Base-by-base conservation (phyloP, 2,797 vertebrate species). In the Pangasius krempfi region DNA sequence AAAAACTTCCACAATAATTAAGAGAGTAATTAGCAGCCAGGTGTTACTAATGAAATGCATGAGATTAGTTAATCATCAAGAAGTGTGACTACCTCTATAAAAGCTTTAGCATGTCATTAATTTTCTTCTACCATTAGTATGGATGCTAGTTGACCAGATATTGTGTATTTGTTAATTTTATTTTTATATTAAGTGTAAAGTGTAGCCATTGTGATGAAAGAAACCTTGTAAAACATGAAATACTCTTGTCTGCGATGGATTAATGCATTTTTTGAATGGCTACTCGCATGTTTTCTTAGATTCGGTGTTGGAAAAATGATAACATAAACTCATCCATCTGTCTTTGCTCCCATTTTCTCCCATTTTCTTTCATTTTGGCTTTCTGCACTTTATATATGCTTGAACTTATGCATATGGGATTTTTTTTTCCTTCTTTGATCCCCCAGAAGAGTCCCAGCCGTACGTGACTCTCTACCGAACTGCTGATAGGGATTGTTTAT, bases 401-500 rank as follows among this genome's bases (percentile, higher is more conserved):
- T 88, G 91, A 90, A 93, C 92, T 60, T 91, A 88, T 94, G 93
- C 94, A 85, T 91, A 90, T 92, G 94, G 93, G 94, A 95, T 90
- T 92, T 92, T 92, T 92, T 84, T 18, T 92, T 89, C 22, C 82
- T 18, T 50, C 94, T 96, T 96, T 96, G 95, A 96, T 96, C 52
- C 14, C 7, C 6, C 12, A 3, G 37, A 64, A 47, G 90, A 93
- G 93, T 95, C 95, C 94, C 95, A 90, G 91, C 91, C 91, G 94
- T 89, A 90, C 87, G 44, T 86, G 87, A 92, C 87, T 89, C 89
- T 92, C 93, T 90, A 94, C 60, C 87, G 94, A 93, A 92, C 52
- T 94, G 92, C 93, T 92, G 94, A 94, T 93, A 92, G 94, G 93
- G 91, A 87, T 91, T 91, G 93, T 92, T 81, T 90, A 87, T 90